These are phyloP conservation scores for Lottia scabra DNA, from an alignment of 2,888 invertebrate genomes.

Conservation along the genomic window DNA sequence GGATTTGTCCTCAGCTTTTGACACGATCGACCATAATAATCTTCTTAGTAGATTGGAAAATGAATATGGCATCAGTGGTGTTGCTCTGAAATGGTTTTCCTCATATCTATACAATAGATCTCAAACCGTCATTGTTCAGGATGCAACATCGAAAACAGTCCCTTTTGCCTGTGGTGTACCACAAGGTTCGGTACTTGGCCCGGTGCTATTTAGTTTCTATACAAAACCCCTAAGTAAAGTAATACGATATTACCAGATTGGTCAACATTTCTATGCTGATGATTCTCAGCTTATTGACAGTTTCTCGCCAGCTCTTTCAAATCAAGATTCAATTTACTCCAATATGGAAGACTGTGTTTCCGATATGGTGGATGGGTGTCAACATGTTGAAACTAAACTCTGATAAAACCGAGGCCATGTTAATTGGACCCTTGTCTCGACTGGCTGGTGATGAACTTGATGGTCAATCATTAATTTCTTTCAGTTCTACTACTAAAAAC, in stretches of 20 bases:
- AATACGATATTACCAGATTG: slow-evolving; percentile 25
- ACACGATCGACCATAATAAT: too few species aligned
- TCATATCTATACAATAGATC: too few species aligned
- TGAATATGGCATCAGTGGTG: too few species aligned
- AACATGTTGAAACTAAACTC: slow-evolving; percentile 24
- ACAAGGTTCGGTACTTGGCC: slow-evolving; percentile 17
- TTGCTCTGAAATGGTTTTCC: too few species aligned
- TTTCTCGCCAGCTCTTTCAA: slow-evolving; percentile 10
- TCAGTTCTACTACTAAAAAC: slow-evolving; percentile 8
- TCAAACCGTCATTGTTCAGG: too few species aligned
- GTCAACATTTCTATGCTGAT: slow-evolving; percentile 32
- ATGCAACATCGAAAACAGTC: slow-evolving; percentile 18
- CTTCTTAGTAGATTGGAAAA: too few species aligned
- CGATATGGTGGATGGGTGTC: slow-evolving; percentile 20
- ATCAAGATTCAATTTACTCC: slow-evolving; percentile 1
- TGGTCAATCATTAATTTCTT: too few species aligned
- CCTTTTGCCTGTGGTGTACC: not conserved
- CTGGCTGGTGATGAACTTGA: not conserved
- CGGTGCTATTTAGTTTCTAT: slow-evolving; percentile 17
- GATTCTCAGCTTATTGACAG: slow-evolving; percentile 28
- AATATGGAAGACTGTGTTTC: slow-evolving; percentile 9
- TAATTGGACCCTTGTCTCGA: not conserved
- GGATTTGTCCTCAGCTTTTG: slow-evolving; percentile 31
- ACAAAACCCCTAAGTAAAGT: slow-evolving; percentile 27
- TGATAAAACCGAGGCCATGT: slow-evolving; percentile 19